Evolutionary conservation across 1,140 invertebrate genomes (phyloP).

Genomic region (Druon quercuslanigerum): DNA sequence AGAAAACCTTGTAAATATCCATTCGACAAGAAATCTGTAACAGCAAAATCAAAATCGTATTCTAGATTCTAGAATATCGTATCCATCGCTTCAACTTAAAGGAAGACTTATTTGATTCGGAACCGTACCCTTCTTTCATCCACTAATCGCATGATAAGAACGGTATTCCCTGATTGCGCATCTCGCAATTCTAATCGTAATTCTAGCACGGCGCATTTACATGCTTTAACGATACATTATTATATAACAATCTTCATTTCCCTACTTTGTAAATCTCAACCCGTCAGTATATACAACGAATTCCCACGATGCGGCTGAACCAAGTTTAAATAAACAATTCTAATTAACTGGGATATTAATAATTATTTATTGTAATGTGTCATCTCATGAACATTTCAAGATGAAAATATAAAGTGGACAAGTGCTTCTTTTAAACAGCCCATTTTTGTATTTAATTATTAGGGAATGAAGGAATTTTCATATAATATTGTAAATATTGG

Average conservation of each 20-base stretch:
- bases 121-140: neutral
- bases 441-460: too few relatives aligned
- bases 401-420: too few relatives aligned
- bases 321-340: too few relatives aligned
- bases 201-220: constrained; percentile 27
- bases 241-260: constrained; percentile 20
- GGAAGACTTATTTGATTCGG: constrained; percentile 27
- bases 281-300: neutral
- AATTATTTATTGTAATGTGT: too few relatives aligned
- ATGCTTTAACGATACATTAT: constrained; percentile 17
- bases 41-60: neutral
- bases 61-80: neutral
- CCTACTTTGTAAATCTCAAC: neutral
- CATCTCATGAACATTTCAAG: too few relatives aligned
- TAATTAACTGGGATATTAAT: too few relatives aligned
- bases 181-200: constrained; percentile 22
- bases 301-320: neutral
- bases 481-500: too few relatives aligned
- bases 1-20: too few relatives aligned
- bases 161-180: constrained; percentile 18
- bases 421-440: too few relatives aligned
- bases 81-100: constrained; percentile 10
- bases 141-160: constrained; percentile 1
- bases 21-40: neutral
- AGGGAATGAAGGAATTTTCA: too few relatives aligned